Evolutionary conservation across 2,888 invertebrate species (phyloP).

Genomic region (Xestia ashworthii): DNA sequence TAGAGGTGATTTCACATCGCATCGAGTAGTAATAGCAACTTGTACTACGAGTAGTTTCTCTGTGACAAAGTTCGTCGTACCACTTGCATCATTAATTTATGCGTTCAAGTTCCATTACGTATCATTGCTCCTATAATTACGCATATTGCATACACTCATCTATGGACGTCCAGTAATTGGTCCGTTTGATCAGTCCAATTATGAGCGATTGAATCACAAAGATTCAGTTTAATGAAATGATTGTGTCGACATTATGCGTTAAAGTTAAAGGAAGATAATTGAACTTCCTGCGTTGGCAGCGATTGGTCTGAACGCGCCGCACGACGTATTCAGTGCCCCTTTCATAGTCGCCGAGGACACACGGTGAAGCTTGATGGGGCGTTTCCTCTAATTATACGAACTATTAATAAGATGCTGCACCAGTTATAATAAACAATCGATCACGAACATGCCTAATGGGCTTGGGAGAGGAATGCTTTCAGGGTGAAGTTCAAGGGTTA

Average conservation of each 20-base stretch:
- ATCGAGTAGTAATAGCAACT: conserved; percentile 26
- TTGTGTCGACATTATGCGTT: conserved; percentile 89
- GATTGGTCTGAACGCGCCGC: conserved; percentile 83
- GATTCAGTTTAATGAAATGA: conserved; percentile 89
- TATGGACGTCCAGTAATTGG: conserved; percentile 75
- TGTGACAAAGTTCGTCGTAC: conserved; percentile 56
- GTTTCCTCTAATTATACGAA: conserved; percentile 89
- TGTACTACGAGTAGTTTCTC: conserved; percentile 35
- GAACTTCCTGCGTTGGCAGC: conserved; percentile 87
- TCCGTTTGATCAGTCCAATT: conserved; percentile 85
- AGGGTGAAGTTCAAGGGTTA: conserved; percentile 66
- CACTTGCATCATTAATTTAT: conserved; percentile 54
- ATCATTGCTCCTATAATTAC: conserved; percentile 61
- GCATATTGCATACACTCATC: conserved; percentile 63
- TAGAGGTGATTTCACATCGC: conserved; percentile 11
- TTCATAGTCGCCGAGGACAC: conserved; percentile 80
- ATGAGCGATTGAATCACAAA: conserved; percentile 84
- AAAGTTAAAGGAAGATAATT: conserved; percentile 89
- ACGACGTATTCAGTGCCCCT: conserved; percentile 80
- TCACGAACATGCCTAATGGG: conserved; percentile 79
- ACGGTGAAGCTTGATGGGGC: conserved; percentile 84
- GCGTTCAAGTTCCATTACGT: conserved; percentile 55
- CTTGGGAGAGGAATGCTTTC: conserved; percentile 71
- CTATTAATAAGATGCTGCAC: conserved; percentile 86
- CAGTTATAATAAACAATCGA: conserved; percentile 81